Base-by-base conservation (phyloP, 2,888 invertebrate species). In the Nipponacmea schrenckii region DNA sequence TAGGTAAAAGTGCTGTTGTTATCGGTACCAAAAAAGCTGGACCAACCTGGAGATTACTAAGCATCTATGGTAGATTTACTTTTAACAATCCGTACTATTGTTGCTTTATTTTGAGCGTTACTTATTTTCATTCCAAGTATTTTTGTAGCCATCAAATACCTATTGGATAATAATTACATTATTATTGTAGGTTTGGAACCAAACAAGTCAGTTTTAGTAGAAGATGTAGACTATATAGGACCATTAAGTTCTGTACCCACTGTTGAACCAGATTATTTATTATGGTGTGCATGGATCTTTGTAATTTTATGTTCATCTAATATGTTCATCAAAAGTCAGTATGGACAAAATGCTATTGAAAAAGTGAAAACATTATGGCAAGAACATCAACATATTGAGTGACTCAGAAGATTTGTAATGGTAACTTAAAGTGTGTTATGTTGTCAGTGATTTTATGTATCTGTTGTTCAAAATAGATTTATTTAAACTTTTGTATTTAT, bases 251-350 rank as follows among this genome's bases (percentile, higher is more conserved):
- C 94, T 86, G 91, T 92, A n/a, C 93, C 94, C 0, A 92, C 93
- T 8, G 92, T 92, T 79, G 94, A 94, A 79, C 92, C 93, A 0
- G 97, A 97, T 89, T 93, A 94, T 85, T 94, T 94, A 82, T 89
- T 97, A 56, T 91, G 94, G 67, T 85, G 96, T 12, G 93, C 97
- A 0, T 97, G 96, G 96, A 79, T 92, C 31, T 97, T 97, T 85
- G 94, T 96, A 70, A 87, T 94, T 8, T 86, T 78, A 45, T 85
- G 81, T 74, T 80, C 79, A 31, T 74, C 75, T 3, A 81, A 79
- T 73, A 80, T 84, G 74, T 83, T 86, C 71, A 75, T 84, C 24
- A 77, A 80, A 64, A 84, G 84, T 48, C 78, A 72, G 15, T 77
- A 80, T 44, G 86, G 86, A 24, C 84, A 85, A 67, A 81, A 81